Evolutionary conservation across 2,113 vertebrate species (phyloP).

Genomic region (Dipodomys merriami): DNA sequence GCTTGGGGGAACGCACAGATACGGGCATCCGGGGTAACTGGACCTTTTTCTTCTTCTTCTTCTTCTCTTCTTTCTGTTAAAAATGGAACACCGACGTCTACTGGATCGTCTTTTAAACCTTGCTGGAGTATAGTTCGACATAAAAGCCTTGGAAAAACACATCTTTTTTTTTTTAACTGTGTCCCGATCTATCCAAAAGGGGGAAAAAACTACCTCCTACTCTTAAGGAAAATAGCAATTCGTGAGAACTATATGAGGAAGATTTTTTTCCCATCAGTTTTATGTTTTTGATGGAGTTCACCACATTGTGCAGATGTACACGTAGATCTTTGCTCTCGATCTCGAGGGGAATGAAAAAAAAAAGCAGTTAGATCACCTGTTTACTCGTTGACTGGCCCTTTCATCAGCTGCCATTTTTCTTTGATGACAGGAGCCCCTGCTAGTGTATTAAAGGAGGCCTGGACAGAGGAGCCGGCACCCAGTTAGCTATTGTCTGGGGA

Average conservation of each 20-base stretch:
- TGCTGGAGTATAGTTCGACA: neutral
- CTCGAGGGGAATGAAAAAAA: neutral
- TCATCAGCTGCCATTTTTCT: conserved; percentile 1
- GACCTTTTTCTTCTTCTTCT: neutral
- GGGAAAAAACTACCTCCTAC: neutral
- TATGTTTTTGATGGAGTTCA: neutral
- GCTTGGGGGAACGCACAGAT: neutral
- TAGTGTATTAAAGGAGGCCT: neutral
- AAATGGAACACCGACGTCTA: neutral
- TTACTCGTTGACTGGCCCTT: neutral
- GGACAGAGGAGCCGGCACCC: neutral
- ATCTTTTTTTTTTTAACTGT: neutral
- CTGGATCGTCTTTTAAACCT: neutral
- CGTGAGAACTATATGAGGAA: neutral
- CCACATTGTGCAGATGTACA: neutral
- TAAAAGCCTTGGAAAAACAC: neutral
- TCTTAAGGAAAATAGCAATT: neutral
- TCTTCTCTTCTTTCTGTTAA: neutral
- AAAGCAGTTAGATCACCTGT: conserved; percentile 14
- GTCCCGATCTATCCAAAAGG: neutral
- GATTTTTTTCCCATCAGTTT: neutral
- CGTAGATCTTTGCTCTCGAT: neutral
- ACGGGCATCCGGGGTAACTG: neutral
- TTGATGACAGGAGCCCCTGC: neutral
- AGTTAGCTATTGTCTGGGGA: neutral